Conservation (phyloP, 2,888 invertebrate genomes). For the Drosophila falleni region DNA sequence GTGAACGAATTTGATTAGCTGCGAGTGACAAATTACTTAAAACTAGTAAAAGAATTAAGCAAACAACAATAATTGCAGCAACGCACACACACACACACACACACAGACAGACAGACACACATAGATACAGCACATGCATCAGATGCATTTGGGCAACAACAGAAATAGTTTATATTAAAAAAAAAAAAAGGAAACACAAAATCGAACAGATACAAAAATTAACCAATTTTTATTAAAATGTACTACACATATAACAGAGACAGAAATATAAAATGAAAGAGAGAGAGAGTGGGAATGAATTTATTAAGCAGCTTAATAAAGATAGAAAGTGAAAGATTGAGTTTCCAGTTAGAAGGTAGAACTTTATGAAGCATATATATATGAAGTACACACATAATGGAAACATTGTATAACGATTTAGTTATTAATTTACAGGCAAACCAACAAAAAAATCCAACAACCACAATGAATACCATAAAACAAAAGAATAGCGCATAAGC, state of each 20-base stretch:
- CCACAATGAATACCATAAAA: constrained; percentile 46
- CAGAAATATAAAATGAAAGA: neutral
- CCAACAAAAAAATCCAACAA: constrained; percentile 37
- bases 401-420: constrained; percentile 67
- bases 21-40: constrained; percentile 60
- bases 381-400: constrained; percentile 64
- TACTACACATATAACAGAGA: constrained; percentile 33
- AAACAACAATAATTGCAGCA: constrained; percentile 41
- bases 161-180: constrained; percentile 46
- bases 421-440: constrained; percentile 70
- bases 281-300: constrained; percentile 59
- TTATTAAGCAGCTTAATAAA: constrained; percentile 79
- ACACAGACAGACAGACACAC: constrained; percentile 35
- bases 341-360: constrained; percentile 55
- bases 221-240: constrained; percentile 65
- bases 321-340: constrained; percentile 20
- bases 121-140: constrained; percentile 39
- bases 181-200: constrained; percentile 19
- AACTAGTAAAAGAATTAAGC: constrained; percentile 47
- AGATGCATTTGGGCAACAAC: constrained; percentile 33
- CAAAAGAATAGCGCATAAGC: constrained; percentile 58
- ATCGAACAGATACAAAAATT: constrained; percentile 25
- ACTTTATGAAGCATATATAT: constrained; percentile 68
- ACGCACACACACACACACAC: constrained; percentile 44
- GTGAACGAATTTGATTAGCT: constrained; percentile 32